phyloP scores from a whole-genome alignment of 2,888 invertebrate genomes.

The Quadroppia sp. region DNA sequence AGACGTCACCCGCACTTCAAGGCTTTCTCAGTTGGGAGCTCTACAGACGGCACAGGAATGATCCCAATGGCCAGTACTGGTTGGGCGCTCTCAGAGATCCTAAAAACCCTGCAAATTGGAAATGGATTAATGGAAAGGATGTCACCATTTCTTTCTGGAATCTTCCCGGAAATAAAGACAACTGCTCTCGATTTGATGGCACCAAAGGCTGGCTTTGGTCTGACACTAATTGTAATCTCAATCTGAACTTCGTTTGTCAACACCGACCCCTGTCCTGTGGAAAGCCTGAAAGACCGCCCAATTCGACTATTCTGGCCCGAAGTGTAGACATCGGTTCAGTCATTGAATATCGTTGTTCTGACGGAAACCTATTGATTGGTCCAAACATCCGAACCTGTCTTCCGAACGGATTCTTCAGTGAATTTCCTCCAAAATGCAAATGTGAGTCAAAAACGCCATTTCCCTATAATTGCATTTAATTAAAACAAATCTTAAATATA shows the following conservation, averaged over 20 bases:
- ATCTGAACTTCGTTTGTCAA: conserved; percentile 85
- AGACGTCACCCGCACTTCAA: conserved; percentile 87
- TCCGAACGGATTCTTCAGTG: conserved; percentile 87
- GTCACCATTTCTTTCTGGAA: conserved; percentile 90
- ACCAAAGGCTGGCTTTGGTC: conserved; percentile 93
- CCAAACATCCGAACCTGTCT: conserved; percentile 76
- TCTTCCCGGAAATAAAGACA: conserved; percentile 61
- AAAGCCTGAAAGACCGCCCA: conserved; percentile 84
- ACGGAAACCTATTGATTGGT: conserved; percentile 79
- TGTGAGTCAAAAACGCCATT: conserved; percentile 58
- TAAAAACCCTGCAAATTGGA: conserved; percentile 72
- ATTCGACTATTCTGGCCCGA: conserved; percentile 76
- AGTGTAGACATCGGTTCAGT: conserved; percentile 74
- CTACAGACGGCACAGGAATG: conserved; percentile 82
- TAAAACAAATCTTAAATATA: conserved; percentile 51
- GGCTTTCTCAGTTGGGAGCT: conserved; percentile 93
- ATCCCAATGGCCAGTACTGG: conserved; percentile 89
- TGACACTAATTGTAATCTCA: conserved; percentile 77
- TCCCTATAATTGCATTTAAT: neutral
- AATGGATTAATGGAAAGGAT: conserved; percentile 77
- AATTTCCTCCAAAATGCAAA: conserved; percentile 88
- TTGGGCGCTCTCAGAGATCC: conserved; percentile 85
- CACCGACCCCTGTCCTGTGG: conserved; percentile 89
- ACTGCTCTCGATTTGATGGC: conserved; percentile 84
- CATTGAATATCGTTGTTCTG: conserved; percentile 77